Conservation (phyloP, 1,140 invertebrate genomes). For the Pectinophora gossypiella region DNA sequence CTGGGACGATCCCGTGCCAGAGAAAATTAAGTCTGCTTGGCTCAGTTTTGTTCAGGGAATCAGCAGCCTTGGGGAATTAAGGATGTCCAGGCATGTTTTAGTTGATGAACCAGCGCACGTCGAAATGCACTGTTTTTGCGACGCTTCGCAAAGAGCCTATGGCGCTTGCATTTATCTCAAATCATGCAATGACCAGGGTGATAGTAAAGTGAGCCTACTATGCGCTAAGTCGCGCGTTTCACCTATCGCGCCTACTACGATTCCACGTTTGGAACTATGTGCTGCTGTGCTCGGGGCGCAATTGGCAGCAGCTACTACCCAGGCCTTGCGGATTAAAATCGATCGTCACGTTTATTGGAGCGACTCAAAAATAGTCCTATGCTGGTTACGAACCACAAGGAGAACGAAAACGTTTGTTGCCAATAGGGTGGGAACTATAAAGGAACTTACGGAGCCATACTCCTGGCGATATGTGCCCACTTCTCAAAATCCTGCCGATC, state of each 20-base stretch:
- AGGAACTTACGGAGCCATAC: not conserved
- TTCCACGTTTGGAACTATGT: no score
- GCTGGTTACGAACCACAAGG: not conserved
- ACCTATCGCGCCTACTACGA: no score
- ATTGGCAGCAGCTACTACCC: not conserved
- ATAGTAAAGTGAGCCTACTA: not conserved
- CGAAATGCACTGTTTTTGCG: not conserved
- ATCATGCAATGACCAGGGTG: not conserved
- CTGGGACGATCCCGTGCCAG: not conserved
- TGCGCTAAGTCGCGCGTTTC: not conserved
- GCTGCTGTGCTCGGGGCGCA: not conserved
- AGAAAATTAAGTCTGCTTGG: not conserved
- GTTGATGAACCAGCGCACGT: not conserved
- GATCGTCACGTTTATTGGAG: not conserved
- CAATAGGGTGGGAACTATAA: not conserved
- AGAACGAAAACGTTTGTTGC: not conserved
- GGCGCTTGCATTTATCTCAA: not conserved
- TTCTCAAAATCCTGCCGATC: not conserved
- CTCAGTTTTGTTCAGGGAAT: not conserved
- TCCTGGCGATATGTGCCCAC: not conserved
- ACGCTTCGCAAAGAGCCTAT: not conserved
- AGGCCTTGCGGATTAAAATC: not conserved
- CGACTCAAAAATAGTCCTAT: not conserved
- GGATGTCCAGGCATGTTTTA: not conserved
- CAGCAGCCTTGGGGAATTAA: not conserved